Evolutionary conservation across 1,140 invertebrate species (phyloP).

Genomic region (Conus ventricosus): DNA sequence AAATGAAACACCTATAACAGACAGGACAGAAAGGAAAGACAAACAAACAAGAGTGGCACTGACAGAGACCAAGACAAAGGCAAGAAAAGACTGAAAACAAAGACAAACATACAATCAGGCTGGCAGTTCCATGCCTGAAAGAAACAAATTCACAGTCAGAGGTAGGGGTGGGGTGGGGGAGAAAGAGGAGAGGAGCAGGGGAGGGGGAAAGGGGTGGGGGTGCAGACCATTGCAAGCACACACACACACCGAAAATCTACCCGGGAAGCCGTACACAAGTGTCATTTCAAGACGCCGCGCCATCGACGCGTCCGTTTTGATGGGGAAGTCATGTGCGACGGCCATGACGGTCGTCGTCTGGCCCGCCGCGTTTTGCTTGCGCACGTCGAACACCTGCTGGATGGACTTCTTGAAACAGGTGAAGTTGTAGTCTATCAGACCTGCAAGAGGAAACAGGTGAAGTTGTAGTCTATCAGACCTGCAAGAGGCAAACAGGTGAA

Average conservation of each 20-base stretch:
- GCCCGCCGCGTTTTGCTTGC: conserved; percentile 50
- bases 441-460: conserved; percentile 78
- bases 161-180: background rate
- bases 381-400: conserved; percentile 72
- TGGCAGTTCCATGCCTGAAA: no score
- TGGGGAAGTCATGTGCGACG: conserved; percentile 7
- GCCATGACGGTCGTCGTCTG: background rate
- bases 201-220: background rate
- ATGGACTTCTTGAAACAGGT: conserved; percentile 90
- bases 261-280: background rate
- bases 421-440: conserved; percentile 98
- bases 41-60: no score
- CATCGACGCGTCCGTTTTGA: background rate
- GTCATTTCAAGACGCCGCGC: background rate
- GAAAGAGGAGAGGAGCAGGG: background rate
- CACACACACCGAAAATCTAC: no score
- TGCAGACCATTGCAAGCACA: background rate
- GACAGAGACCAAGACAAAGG: no score
- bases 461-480: no score
- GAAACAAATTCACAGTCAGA: no score
- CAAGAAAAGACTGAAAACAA: no score
- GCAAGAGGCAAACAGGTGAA: background rate
- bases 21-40: no score
- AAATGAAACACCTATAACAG: no score
- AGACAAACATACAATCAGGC: no score